Evolutionary conservation across 2,113 vertebrate species (phyloP), one percentile per base, ranked within the genome.

Genomic region (Vidua chalybeata): DNA sequence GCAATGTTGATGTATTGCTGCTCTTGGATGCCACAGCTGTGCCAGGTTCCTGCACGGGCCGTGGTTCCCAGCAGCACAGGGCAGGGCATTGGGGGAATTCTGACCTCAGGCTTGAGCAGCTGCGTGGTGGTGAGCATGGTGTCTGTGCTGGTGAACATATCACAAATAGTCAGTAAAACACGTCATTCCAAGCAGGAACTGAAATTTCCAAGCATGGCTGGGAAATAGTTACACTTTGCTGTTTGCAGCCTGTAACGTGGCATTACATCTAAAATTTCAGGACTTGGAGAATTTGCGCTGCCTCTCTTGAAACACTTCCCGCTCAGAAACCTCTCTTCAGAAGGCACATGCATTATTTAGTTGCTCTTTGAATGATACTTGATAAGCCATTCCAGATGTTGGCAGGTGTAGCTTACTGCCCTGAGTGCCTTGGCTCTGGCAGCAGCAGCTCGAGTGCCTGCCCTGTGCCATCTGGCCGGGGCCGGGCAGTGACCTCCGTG

Each of bases 401-500:
- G 84, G 78, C 95, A 98, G 97, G 94, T 97, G 58, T 97, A 95
- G 75, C 67, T 97, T 97, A 88, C 94, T 81, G 24, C 84, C 92
- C 80, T 16, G 4, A 59, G 80, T 72, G 91, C 41, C 56, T 63
- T 2, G 39, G 15, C 66, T 95, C 48, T 15, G 33, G 18, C 80
- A 64, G 76, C 17, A 18, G 81, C 64, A 52, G 55, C 92, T 87
- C 67, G 62, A 79, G 87, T 58, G 6, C 2, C 54, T 96, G 93
- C 87, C 93, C 85, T 28, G 85, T 76, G 94, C 95, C 95, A 97
- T 98, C 97, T 98, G 94, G 87, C 90, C 75, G 33, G 81, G 3
- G 46, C 43, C 6, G 83, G 75, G 74, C 96, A 68, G 88, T 97
- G 92, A 61, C 87, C 77, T 22, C 84, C 89, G 56, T 91, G 55